Base-by-base conservation (phyloP, 1,140 invertebrate genomes). In the Psix sp. region DNA sequence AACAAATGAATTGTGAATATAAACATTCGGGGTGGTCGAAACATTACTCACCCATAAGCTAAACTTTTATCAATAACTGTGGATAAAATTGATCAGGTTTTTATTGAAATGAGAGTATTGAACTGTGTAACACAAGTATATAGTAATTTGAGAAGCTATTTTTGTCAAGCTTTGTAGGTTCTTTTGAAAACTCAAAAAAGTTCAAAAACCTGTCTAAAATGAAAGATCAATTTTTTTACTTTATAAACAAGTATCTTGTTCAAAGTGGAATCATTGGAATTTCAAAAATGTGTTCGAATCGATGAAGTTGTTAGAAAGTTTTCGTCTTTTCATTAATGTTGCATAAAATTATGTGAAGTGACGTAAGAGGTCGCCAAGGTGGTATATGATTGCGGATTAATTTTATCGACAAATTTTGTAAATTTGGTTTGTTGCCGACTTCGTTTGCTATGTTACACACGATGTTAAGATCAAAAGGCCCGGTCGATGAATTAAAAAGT, bases 401-500 rank as follows among this genome's bases (percentile, higher is more conserved):
- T 29, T 63, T 63, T 60, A 49, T 49, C 48, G 18, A 45, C 18
- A 38, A 63, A 63, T 38, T 63, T 52, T 35, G 48, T 52, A 29
- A 63, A 52, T 45, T 43, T 45, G 26, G 48, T 63, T 43, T 62
- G 36, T 18, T 33, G 42, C 16, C 15, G 17, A 24, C n/a, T 11
- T 54, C 51, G 13, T 33, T 13, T n/a, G 24, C 13, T 6, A n/a
- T 40, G 16, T 13, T 13, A 17, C 26, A 33, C 17, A 29, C 52
- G 15, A 35, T 45, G 11, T 20, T 11, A 26, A 35, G 59, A 63
- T 56, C 49, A 56, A 66, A 66, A 56, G 49, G 24, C 35, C 49
- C 62, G 62, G 36, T 65, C 49, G 6, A n/a, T 48, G 62, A 56
- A 56, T 56, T 46, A 57, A 67, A 51, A 33, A 51, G 48, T 54